Evolutionary conservation across 2,888 invertebrate genomes (phyloP), one percentile per base, ranked within the genome.

Genomic region (Cecidostiba fungosa): DNA sequence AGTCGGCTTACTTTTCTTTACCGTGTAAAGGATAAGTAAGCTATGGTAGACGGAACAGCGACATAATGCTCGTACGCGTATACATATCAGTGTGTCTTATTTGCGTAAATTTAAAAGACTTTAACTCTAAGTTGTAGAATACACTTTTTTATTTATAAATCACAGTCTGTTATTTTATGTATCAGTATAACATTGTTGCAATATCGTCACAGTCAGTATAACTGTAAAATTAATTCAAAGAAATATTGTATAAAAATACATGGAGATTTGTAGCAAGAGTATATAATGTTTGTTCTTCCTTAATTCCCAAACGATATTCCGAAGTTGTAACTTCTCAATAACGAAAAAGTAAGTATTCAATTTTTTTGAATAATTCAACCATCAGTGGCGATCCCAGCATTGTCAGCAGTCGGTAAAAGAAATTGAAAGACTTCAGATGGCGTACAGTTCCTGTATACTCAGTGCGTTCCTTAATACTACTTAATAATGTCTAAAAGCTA

Each of bases 141-240:
- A 59, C 54, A 23, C 54, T n/a, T n/a, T 23, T 59, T 59, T 43
- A 2, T 39, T 43, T 59, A 23, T 59, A 59, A 59, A 59, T 59
- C 54, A n/a, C 23, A 59, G 23, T 59, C 54, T 59, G 54, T 59
- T 59, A 59, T n/a, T 23, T 59, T 59, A 59, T n/a, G n/a, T 54
- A 54, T 54, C 54, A n/a, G 50, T 59, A 59, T 59, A 59, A 59
- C 54, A 59, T 59, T 59, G 54, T 59, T 59, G 54, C 54, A 59
- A 59, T 59, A 59, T 59, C 54, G 23, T 59, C 54, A n/a, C n/a
- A 59, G 54, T 59, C 54, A 59, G 54, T 59, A 1, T 59, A 59
- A 59, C 54, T 59, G 54, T 59, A 23, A 59, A 23, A 59, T n/a
- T 23, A 59, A 59, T 6, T 59, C 54, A 23, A 59, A 59, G 54